Evolutionary conservation across 2,113 vertebrate genomes (phyloP), one percentile per base, ranked within the genome.

Genomic region (Callospermophilus lateralis): DNA sequence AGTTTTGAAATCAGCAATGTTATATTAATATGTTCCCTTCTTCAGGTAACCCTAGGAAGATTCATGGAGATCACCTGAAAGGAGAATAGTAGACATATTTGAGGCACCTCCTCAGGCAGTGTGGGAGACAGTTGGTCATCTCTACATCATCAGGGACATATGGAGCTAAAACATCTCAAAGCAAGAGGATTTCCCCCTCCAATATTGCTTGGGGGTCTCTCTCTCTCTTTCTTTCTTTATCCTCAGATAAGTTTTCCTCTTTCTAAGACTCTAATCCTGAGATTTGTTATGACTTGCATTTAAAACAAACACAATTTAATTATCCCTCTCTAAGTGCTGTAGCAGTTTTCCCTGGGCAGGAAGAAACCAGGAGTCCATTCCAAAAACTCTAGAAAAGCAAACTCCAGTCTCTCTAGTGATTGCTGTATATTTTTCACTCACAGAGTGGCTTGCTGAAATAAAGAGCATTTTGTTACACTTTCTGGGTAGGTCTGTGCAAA

Each of bases 261-360:
- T 96, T 92, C 83, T 93, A 93, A 86, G 32, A 89, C 85, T 95
- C 83, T 80, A 93, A 97, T 94, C 55, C 42, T 45, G 51, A 39
- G 17, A 24, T 79, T 97, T 91, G 9, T 84, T 68, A 84, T 76
- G 78, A 96, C 61, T 96, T 92, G 94, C 51, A 87, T 70, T 94
- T 87, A 96, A 96, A 94, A 94, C 39, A 97, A 96, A 94, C 92
- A 97, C 84, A 79, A 87, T 95, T 96, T 91, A 92, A 92, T 89
- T 45, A 26, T 3, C 10, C 17, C 39, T 45, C 28, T 8, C 3
- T 6, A 73, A 79, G 42, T 48, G 79, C 68, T 48, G 8, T 76
- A 55, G 51, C 84, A 92, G 76, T 76, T 96, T 94, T 89, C 42
- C 34, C 28, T 79, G 80, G 34, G 28, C 94, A 19, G 76, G 34